A percentile compares a stretch with the other conserved stretches of the same genome.
These are phyloP conservation scores for Tor tambroides DNA, from an alignment of 2,113 vertebrate genomes.

Conservation along the genomic window DNA sequence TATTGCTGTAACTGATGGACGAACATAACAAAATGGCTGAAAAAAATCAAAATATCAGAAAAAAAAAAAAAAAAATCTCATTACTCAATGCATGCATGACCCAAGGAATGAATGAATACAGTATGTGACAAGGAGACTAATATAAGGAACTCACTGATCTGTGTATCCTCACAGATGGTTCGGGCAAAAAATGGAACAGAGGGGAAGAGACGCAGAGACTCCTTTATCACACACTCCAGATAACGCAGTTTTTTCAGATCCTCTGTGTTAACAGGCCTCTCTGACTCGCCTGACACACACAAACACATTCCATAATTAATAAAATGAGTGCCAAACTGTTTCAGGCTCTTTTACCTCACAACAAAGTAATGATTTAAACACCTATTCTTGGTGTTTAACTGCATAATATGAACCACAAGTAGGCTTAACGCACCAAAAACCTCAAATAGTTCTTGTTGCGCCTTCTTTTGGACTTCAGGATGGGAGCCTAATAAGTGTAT, in stretches of 20 bases:
- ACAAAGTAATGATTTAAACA: not conserved
- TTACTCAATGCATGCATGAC: no score
- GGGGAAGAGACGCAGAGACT: conserved; percentile 88
- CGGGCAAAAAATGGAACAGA: conserved; percentile 90
- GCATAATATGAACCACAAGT: not conserved
- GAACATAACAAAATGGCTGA: not conserved
- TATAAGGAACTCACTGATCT: conserved; percentile 78
- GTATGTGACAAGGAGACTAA: not conserved
- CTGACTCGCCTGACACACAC: conserved; percentile 75
- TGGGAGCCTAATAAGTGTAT: conserved; percentile 86
- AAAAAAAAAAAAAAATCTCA: no score
- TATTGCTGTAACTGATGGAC: not conserved
- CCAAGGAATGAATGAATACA: not conserved
- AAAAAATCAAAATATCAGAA: no score
- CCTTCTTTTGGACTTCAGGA: conserved; percentile 83
- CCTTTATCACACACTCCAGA: conserved; percentile 92
- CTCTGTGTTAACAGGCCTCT: conserved; percentile 75
- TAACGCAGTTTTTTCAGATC: conserved; percentile 91
- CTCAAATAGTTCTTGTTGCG: conserved; percentile 85
- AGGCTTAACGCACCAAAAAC: conserved; percentile 83
- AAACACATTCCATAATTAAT: not conserved
- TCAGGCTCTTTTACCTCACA: not conserved
- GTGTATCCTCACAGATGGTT: conserved; percentile 81
- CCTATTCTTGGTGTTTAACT: not conserved
- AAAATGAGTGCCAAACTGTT: not conserved